These are phyloP conservation scores for Indri indri DNA, from an alignment of 2,113 vertebrate genomes.

Conservation along the genomic window DNA sequence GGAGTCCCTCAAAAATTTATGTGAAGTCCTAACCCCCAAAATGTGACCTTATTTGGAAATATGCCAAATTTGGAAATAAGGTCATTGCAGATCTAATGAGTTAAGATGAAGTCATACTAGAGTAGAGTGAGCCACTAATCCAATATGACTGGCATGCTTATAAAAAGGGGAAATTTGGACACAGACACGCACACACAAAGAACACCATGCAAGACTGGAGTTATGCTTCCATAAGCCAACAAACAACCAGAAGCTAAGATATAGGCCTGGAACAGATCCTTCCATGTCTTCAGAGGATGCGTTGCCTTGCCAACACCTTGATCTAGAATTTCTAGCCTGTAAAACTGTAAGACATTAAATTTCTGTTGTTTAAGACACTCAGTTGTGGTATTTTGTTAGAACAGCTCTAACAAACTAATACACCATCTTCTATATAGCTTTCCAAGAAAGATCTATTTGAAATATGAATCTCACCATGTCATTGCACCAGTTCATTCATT, in stretches of 20 bases:
- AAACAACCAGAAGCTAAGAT: not conserved
- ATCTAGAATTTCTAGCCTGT: not conserved
- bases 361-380: not conserved
- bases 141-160: not conserved
- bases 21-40: not conserved
- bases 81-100: not conserved
- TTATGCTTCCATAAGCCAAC: not conserved
- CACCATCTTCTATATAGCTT: not conserved
- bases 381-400: slow-evolving; percentile 7
- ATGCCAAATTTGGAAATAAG: not conserved
- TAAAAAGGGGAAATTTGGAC: not conserved
- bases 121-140: not conserved
- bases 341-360: not conserved
- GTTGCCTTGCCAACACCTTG: not conserved
- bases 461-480: slow-evolving; percentile 9
- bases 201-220: not conserved
- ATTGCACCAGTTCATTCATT: not conserved
- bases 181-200: rapidly evolving
- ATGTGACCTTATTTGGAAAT: not conserved
- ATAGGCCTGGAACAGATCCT: not conserved
- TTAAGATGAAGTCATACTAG: not conserved
- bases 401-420: slow-evolving; percentile 9
- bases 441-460: not conserved
- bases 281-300: not conserved
- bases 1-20: not conserved